Base-by-base conservation (phyloP, 1,140 invertebrate species). In the Dreissena polymorpha region DNA sequence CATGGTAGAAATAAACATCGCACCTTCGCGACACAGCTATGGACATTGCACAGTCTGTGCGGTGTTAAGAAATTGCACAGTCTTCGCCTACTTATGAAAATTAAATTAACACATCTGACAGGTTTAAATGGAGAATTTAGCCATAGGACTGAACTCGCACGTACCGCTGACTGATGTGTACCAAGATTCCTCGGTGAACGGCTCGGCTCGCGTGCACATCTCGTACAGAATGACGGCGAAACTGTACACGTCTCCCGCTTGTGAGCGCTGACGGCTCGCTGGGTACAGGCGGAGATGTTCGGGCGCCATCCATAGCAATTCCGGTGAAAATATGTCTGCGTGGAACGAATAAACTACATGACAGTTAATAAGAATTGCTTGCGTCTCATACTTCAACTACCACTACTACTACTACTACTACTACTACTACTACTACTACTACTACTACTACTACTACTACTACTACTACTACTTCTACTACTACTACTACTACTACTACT, bases 281-380 rank as follows among this genome's bases (percentile, higher is more conserved):
- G 79, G 81, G 10, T 85, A 69, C 55, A 89, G 39, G 6, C 96
- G 94, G 21, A 99, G 92, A 3, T 99, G 90, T 92, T 99, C 98
- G 0, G 98, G 98, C 1, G 98, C 95, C 8, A 97, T 98, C 98
- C 98, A 99, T 13, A 99, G 91, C 85, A 93, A 72, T 67, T 74
- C 90, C 88, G 74, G 16, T 3, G 55, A 18, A 2, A 57, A 10
- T 27, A 70, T 81, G 39, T 39, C 39, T 39, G 8, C 39, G 39
- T 5, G 8, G 3, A 39, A 8, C 39, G 8, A 39, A 39, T 2
- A n/a, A 39, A 39, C 8, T 39, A 39, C 39, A 8, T 39, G 39
- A 39, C 39, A 39, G 39, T 39, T 39, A 5, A 39, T 39, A 39
- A 39, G 2, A 39, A 8, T 39, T 39, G 2, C 39, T 39, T 39